phyloP scores from a whole-genome alignment of 2,113 vertebrate species.

The Colius striatus region DNA sequence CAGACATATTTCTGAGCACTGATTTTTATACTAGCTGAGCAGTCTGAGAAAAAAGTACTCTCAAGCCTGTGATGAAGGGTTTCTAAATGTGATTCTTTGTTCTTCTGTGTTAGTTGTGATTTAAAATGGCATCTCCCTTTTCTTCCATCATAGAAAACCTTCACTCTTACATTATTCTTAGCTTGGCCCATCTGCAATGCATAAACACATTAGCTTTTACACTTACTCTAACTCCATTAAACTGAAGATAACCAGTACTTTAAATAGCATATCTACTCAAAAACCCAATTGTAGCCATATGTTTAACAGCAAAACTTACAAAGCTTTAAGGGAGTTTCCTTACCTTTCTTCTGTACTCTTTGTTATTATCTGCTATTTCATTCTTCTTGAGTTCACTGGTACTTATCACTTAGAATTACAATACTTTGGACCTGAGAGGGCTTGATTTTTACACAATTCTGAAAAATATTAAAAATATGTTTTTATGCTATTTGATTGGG shows the following conservation, averaged over 20 bases:
- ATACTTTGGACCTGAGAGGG: neutral
- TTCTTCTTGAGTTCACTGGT: neutral
- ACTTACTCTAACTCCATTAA: neutral
- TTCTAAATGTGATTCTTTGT: neutral
- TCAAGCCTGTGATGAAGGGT: neutral
- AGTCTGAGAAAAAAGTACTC: neutral
- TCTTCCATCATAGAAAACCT: neutral
- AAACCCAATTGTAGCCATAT: neutral
- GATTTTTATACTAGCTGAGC: neutral
- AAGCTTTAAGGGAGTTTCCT: neutral
- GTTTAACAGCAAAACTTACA: neutral
- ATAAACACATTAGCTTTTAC: neutral
- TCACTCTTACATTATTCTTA: neutral
- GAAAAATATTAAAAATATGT: neutral
- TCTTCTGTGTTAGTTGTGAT: neutral
- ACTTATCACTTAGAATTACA: neutral
- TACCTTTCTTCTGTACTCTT: neutral
- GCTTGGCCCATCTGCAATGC: neutral
- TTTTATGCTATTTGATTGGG: neutral
- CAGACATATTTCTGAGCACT: neutral
- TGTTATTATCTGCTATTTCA: neutral
- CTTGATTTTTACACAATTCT: conserved; percentile 29
- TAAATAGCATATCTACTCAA: neutral
- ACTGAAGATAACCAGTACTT: neutral
- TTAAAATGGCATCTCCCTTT: neutral